A percentile compares a stretch with the other conserved stretches of the same genome.
phyloP scores from a whole-genome alignment of 2,113 vertebrate species.

The Mastomys coucha region DNA sequence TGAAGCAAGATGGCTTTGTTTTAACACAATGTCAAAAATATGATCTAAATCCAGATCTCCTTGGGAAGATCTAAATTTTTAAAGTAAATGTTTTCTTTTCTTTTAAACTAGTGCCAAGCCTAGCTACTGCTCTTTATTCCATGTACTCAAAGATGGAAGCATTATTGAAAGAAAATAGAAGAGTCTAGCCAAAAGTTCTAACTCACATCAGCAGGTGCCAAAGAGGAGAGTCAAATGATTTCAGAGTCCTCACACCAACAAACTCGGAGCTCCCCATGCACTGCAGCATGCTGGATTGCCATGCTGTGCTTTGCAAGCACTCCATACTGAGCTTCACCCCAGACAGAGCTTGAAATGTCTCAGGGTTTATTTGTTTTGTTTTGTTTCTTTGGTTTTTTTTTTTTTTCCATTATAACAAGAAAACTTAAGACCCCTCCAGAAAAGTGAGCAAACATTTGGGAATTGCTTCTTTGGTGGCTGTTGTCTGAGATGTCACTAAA shows the following conservation, averaged over 20 bases:
- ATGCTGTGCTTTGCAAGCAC: not conserved
- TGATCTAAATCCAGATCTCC: not conserved
- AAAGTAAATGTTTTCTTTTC: not conserved
- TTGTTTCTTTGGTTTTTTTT: not conserved
- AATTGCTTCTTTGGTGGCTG: slow-evolving; percentile 14
- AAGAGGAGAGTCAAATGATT: not conserved
- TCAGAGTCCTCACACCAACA: not conserved
- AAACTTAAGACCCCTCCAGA: slow-evolving; percentile 1
- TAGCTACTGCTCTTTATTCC: not conserved
- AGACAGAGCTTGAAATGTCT: not conserved
- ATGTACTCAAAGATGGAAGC: not conserved
- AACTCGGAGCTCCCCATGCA: not conserved
- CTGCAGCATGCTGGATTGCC: not conserved
- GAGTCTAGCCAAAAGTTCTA: not conserved
- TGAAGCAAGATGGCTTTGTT: not conserved
- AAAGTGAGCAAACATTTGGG: not conserved
- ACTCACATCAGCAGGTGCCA: not conserved
- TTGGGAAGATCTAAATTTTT: not conserved
- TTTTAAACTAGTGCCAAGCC: not conserved
- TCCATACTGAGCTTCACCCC: not conserved
- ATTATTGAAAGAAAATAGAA: not conserved
- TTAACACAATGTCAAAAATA: not conserved
- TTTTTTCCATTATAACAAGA: not conserved
- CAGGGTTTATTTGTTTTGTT: too few relatives aligned
- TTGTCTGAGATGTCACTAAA: slow-evolving; percentile 28